Conservation (phyloP, 2,113 vertebrate species). For the Paralichthys olivaceus region DNA sequence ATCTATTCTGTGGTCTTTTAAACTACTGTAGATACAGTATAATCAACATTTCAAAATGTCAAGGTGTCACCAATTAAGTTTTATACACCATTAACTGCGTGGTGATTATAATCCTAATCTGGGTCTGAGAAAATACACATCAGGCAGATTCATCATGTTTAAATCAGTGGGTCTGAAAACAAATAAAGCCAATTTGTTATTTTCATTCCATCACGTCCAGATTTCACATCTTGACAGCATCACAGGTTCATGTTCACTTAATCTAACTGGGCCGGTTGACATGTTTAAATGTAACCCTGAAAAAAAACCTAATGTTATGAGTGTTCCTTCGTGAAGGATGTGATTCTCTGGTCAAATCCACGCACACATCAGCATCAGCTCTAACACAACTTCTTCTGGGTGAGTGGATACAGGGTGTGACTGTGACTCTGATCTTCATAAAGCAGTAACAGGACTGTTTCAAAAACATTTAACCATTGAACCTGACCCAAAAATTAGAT, state of each 20-base stretch:
- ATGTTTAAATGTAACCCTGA: background rate
- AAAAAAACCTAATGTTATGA: background rate
- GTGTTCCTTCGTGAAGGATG: background rate
- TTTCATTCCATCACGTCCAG: background rate
- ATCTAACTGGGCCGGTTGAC: background rate
- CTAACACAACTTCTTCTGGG: background rate
- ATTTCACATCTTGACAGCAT: background rate
- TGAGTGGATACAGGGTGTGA: background rate
- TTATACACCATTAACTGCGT: background rate
- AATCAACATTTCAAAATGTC: conserved; percentile 44
- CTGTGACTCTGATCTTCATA: background rate
- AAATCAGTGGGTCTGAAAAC: background rate
- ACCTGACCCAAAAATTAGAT: background rate
- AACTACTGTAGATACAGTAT: background rate
- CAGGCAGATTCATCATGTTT: background rate
- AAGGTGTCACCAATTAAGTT: conserved; percentile 9
- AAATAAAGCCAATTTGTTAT: background rate
- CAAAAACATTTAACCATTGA: background rate
- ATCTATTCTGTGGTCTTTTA: background rate
- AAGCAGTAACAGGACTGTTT: background rate
- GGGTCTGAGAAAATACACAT: conserved; percentile 2
- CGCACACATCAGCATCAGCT: background rate
- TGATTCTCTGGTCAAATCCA: conserved; percentile 30
- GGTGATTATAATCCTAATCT: background rate
- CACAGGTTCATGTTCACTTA: background rate